Evolutionary conservation across 2,888 invertebrate genomes (phyloP).

Genomic region (Pediacus dermestoides): DNA sequence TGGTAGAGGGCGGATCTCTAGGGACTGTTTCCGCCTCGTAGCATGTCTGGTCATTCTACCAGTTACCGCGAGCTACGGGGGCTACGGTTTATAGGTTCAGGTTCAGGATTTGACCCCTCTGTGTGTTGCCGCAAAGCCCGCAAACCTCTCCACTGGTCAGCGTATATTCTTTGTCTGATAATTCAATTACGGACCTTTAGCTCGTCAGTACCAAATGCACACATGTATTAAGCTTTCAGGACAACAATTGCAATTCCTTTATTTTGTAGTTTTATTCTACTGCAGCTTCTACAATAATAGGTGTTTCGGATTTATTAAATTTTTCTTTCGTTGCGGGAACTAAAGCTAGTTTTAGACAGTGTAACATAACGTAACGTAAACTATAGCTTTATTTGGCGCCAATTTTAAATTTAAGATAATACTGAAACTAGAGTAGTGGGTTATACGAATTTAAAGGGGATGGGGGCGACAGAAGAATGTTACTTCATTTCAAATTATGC

Average conservation of each 20-base stretch:
- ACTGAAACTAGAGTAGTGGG: too few species aligned
- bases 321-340: too few species aligned
- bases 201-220: slow-evolving; percentile 20
- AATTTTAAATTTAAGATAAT: too few species aligned
- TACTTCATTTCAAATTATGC: too few species aligned
- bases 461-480: too few species aligned
- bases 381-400: too few species aligned
- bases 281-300: too few species aligned
- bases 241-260: background rate
- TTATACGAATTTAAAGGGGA: too few species aligned
- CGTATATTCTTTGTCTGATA: slow-evolving; percentile 46
- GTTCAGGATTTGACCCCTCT: slow-evolving; percentile 7
- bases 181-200: slow-evolving; percentile 46
- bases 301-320: too few species aligned
- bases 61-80: slow-evolving; percentile 8
- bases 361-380: too few species aligned
- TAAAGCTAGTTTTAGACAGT: too few species aligned
- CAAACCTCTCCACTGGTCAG: slow-evolving; percentile 32
- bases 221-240: background rate
- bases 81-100: slow-evolving; percentile 4
- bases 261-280: too few species aligned
- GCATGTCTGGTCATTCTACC: slow-evolving; percentile 7
- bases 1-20: slow-evolving; percentile 3
- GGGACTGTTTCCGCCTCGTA: slow-evolving; percentile 9
- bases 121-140: slow-evolving; percentile 1